Evolutionary conservation across 2,797 vertebrate genomes (phyloP), one percentile per base, ranked within the genome.

Genomic region (Onychomys torridus): DNA sequence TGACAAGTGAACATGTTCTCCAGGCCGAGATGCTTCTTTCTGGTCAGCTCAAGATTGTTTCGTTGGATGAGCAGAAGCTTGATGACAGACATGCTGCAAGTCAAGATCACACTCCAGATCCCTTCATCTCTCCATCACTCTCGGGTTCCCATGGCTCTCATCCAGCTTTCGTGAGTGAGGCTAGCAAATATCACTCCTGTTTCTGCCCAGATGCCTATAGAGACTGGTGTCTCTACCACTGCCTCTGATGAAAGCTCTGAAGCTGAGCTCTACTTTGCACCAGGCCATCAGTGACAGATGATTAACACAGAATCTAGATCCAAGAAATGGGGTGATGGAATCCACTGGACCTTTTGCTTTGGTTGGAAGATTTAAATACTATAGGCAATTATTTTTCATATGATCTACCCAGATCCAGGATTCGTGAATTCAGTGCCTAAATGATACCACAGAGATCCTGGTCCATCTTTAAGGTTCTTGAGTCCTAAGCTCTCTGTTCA

Each of bases 341-440:
- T 77, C 29, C 29, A 25, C 13, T 25, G 7, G 6, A 4, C 12
- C 29, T 46, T 61, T 89, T 49, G 40, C 73, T 90, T 77, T 17
- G 82, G 4, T 37, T 75, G 59, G 67, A 75, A 75, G 73, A 34
- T 65, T 73, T 65, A 84, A 73, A 43, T 23, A 78, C 67, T 57
- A 61, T 67, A 37, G 40, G 32, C 13, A 76, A 65, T 23, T 59
- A 46, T 81, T 86, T 81, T 65, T 91, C 49, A 12, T 34, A 7
- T 6, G 57, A 78, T n/a, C 90, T 59, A 59, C 43, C 43, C 67
- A 93, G 40, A 52, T 76, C 32, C 19, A 82, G 25, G n/a, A 29
- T 14, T 93, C 59, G 29, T 95, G 82, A 90, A 67, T 71, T 88
- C 81, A 61, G 27, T 34, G 85, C 37, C 32, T 55, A 88, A 71